phyloP scores from a whole-genome alignment of 2,888 invertebrate genomes.

The Epirrhoe tristata region DNA sequence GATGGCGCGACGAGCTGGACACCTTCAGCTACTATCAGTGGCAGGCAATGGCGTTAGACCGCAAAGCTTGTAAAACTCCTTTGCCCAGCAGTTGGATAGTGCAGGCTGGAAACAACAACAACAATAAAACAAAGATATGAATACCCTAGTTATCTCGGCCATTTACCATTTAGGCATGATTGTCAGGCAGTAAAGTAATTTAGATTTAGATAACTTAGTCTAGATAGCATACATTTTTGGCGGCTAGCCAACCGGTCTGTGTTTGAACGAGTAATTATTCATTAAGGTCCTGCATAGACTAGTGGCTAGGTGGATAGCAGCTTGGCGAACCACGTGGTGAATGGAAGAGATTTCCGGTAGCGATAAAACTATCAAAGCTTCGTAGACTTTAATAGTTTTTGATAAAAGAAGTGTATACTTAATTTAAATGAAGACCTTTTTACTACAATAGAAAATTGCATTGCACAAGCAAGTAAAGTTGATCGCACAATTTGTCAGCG shows the following conservation, averaged over 20 bases:
- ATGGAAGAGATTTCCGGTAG: not conserved
- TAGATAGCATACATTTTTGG: slow-evolving; percentile 18
- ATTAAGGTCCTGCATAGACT: slow-evolving; percentile 11
- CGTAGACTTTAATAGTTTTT: no score
- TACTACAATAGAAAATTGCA: no score
- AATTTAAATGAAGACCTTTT: no score
- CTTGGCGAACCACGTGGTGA: not conserved
- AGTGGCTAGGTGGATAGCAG: slow-evolving; percentile 10
- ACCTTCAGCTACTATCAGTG: no score
- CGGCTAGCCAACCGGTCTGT: not conserved
- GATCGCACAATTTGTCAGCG: no score
- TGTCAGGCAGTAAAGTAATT: slow-evolving; percentile 4
- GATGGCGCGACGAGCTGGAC: no score
- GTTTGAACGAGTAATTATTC: slow-evolving; percentile 18
- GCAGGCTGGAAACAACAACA: no score
- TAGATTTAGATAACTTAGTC: slow-evolving; percentile 2
- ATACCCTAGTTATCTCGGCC: not conserved
- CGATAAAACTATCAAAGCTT: not conserved
- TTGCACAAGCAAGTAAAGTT: no score
- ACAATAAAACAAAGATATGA: not conserved
- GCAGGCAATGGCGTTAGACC: no score
- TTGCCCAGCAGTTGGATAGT: no score
- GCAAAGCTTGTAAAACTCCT: no score
- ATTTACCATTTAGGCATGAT: slow-evolving; percentile 1
- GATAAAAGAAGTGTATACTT: no score